These are phyloP conservation scores for Eriosoma lanigerum DNA, from an alignment of 1,140 invertebrate genomes.

Conservation along the genomic window DNA sequence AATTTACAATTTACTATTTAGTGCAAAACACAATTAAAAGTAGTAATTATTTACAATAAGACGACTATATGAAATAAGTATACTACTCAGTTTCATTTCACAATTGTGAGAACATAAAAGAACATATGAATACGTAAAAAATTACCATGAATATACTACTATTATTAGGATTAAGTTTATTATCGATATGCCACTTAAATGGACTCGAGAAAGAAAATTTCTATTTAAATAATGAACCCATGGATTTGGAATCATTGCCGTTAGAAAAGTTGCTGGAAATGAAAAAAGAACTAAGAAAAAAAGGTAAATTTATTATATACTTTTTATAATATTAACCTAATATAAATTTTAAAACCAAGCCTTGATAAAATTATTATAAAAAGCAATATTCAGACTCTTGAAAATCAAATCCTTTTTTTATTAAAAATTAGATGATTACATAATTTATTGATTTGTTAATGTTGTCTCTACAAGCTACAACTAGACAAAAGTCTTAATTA, in stretches of 20 bases:
- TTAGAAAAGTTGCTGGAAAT: constrained; percentile 20
- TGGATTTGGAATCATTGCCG: constrained; percentile 33
- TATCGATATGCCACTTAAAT: neutral
- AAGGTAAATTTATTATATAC: neutral
- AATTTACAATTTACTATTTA: neutral
- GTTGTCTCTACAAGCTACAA: too few relatives aligned
- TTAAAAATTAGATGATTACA: too few relatives aligned
- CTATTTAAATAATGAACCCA: neutral
- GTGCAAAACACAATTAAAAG: constrained; percentile 28
- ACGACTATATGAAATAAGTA: neutral
- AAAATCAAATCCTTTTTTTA: too few relatives aligned
- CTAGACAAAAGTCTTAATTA: too few relatives aligned
- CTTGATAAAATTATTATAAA: too few relatives aligned
- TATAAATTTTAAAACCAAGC: too few relatives aligned
- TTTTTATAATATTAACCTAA: too few relatives aligned
- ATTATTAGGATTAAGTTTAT: neutral
- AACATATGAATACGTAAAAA: neutral
- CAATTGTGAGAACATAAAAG: neutral
- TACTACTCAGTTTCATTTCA: neutral
- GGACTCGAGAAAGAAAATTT: neutral
- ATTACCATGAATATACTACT: constrained; percentile 14
- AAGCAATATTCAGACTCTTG: too few relatives aligned
- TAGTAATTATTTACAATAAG: neutral
- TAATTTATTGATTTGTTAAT: too few relatives aligned
- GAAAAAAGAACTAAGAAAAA: constrained; percentile 29